Evolutionary conservation across 2,888 invertebrate genomes (phyloP).

Genomic region (Ypsolopha scabrella): DNA sequence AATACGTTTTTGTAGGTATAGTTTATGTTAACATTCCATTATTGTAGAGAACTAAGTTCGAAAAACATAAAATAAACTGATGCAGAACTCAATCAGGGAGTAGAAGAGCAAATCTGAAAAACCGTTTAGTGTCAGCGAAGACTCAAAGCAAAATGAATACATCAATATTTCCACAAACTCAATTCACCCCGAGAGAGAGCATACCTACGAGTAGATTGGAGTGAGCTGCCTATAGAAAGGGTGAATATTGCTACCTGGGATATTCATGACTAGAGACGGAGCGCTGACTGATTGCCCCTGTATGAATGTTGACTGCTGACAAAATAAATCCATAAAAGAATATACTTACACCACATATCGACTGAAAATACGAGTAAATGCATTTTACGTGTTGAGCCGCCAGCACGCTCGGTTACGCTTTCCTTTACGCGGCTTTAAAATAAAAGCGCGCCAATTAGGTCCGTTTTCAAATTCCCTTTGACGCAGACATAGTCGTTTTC

Average conservation of each 20-base stretch:
- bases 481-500: no score
- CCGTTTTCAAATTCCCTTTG: no score
- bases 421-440: no score
- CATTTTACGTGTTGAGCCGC: no score
- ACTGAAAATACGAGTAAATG: no score
- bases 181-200: constrained; percentile 3
- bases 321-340: constrained; percentile 1
- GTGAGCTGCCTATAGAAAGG: constrained; percentile 14
- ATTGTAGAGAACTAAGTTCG: not conserved
- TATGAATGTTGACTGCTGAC: constrained; percentile 30
- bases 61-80: not conserved
- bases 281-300: constrained; percentile 50
- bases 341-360: no score
- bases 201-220: constrained; percentile 4
- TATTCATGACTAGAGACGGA: constrained; percentile 49
- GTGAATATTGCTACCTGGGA: constrained; percentile 46
- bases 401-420: no score
- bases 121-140: not conserved
- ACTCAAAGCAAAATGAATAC: constrained; percentile 5
- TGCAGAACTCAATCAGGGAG: not conserved
- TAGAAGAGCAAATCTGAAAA: not conserved
- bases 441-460: no score
- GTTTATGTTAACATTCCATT: no score
- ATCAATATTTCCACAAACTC: constrained; percentile 5
- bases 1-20: no score